These are phyloP conservation scores for Aethina tumida DNA, from an alignment of 1,140 invertebrate species.

Conservation along the genomic window DNA sequence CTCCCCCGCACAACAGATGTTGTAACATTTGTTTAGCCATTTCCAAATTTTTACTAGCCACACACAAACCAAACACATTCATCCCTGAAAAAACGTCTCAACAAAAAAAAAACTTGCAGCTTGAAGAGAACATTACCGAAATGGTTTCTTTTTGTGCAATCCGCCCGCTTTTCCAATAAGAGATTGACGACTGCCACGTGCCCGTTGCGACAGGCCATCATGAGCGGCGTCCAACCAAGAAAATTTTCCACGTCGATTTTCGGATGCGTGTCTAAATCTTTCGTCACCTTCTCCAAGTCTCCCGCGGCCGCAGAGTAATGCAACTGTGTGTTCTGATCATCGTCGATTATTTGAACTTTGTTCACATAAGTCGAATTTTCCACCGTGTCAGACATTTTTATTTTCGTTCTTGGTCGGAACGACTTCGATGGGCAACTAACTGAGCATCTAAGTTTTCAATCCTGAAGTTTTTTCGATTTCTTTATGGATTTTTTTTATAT, in stretches of 20 bases:
- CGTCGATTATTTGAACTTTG: conserved; percentile 19
- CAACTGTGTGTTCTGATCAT: conserved; percentile 27
- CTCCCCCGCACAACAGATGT: conserved; percentile 27
- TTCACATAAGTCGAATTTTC: background rate
- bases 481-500: no score
- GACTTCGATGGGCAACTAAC: no score
- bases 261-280: conserved; percentile 15
- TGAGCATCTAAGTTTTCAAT: no score
- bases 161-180: conserved; percentile 34
- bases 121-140: conserved; percentile 31
- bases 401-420: no score
- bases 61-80: conserved; percentile 24
- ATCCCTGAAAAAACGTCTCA: conserved; percentile 17
- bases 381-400: background rate
- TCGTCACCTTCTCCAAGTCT: conserved; percentile 13
- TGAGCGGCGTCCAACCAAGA: conserved; percentile 44
- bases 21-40: conserved; percentile 22
- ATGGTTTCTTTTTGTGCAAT: conserved; percentile 37
- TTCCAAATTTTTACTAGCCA: conserved; percentile 26
- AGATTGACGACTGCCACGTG: conserved; percentile 35
- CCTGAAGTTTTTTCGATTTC: no score
- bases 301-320: conserved; percentile 25
- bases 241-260: conserved; percentile 37
- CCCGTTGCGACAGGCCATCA: conserved; percentile 41
- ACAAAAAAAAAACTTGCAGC: background rate